These are phyloP conservation scores for Apis dorsata DNA, from an alignment of 1,140 invertebrate species.

Conservation along the genomic window DNA sequence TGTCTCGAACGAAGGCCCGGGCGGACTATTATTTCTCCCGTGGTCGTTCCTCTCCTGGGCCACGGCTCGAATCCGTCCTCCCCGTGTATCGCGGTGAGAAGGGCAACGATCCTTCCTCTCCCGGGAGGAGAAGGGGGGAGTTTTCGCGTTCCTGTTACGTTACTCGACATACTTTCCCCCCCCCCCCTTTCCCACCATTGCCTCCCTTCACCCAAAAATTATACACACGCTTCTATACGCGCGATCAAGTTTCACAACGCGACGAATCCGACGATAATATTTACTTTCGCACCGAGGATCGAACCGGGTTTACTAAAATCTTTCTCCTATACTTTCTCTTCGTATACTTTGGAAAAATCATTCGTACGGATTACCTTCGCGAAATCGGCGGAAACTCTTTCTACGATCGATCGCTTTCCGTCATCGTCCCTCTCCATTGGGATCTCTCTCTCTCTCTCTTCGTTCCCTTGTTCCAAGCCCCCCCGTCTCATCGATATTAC, in stretches of 20 bases:
- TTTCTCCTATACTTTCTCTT: neutral
- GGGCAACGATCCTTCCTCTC: slow-evolving; percentile 57
- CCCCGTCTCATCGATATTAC: neutral
- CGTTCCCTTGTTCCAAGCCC: slow-evolving; percentile 1
- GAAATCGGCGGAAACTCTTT: slow-evolving; percentile 20
- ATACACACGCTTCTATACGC: slow-evolving; percentile 30
- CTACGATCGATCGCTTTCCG: slow-evolving; percentile 5
- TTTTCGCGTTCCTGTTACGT: slow-evolving; percentile 49
- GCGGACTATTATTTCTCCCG: slow-evolving; percentile 51
- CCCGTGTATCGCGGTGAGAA: slow-evolving; percentile 41
- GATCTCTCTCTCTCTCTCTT: neutral
- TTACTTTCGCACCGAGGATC: slow-evolving; percentile 8
- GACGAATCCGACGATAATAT: slow-evolving; percentile 12
- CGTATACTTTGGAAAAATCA: neutral
- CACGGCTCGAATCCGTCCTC: slow-evolving; percentile 30
- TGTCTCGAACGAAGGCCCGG: slow-evolving; percentile 13
- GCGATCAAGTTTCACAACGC: slow-evolving; percentile 18
- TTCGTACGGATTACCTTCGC: neutral
- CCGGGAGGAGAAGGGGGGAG: slow-evolving; percentile 35
- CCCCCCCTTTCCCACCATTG: neutral
- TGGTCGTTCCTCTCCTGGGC: neutral
- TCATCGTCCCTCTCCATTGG: neutral
- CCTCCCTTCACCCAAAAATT: slow-evolving; percentile 20
- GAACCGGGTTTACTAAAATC: slow-evolving; percentile 13
- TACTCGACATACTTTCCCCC: neutral